Percentiles rank a stretch among this genome's conserved stretches.
Conservation (phyloP, 1,140 invertebrate genomes). For the Pentalonia nigronervosa region DNA sequence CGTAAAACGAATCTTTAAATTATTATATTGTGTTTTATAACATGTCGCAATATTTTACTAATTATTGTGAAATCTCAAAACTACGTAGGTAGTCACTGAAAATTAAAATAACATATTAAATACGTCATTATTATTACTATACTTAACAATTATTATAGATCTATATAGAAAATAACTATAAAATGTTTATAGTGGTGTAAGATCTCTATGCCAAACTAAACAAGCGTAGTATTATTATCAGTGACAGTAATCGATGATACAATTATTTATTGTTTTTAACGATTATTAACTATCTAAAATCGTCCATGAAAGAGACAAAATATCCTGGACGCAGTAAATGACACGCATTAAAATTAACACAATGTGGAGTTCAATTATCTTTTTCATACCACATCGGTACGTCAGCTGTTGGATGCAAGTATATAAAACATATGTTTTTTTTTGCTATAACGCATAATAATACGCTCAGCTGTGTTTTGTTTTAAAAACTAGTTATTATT, state of each 20-base stretch:
- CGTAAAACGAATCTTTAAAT: neutral
- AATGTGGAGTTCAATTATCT: neutral
- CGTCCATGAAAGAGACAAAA: neutral
- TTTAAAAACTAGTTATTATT: constrained; percentile 10
- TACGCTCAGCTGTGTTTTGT: neutral
- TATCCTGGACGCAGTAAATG: neutral
- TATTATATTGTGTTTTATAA: neutral
- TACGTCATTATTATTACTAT: neutral
- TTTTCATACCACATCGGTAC: neutral
- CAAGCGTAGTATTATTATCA: neutral
- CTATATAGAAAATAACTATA: too few relatives aligned
- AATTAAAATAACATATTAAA: neutral
- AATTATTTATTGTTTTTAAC: neutral
- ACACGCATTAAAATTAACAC: neutral
- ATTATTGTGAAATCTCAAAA: neutral
- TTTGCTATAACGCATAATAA: neutral
- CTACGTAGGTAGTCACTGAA: rapidly evolving
- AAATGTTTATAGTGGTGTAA: too few relatives aligned
- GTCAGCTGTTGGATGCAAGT: neutral
- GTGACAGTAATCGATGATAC: neutral
- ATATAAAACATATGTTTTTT: neutral
- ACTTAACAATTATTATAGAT: too few relatives aligned
- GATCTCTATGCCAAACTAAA: too few relatives aligned
- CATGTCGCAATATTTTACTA: neutral
- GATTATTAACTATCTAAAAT: neutral